phyloP scores from a whole-genome alignment of 2,888 invertebrate species.

The Amblyteles armatorius region DNA sequence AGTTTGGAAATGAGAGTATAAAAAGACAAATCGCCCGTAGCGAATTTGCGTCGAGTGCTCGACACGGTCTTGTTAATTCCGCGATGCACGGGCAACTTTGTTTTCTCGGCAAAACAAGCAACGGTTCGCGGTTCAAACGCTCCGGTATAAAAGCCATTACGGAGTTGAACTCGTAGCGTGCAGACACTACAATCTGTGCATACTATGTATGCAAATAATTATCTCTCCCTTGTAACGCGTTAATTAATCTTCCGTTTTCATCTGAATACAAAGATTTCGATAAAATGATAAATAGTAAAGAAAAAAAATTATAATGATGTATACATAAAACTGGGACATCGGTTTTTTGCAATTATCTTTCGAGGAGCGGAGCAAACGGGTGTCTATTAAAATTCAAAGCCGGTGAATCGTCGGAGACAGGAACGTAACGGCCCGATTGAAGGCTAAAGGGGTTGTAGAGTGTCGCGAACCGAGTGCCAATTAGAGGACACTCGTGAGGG shows the following conservation, averaged over 20 bases:
- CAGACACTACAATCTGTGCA: background rate
- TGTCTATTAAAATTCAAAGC: background rate
- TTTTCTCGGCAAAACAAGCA: background rate
- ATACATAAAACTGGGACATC: background rate
- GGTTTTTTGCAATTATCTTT: background rate
- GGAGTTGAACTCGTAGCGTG: background rate
- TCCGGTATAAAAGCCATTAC: background rate
- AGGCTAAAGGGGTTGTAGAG: background rate
- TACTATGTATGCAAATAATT: background rate
- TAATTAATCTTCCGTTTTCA: too few relatives aligned
- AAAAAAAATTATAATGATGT: too few relatives aligned
- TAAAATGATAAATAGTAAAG: too few relatives aligned
- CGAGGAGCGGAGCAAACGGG: background rate
- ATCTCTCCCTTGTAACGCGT: background rate
- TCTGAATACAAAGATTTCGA: too few relatives aligned
- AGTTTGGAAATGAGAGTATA: background rate
- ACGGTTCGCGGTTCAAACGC: background rate
- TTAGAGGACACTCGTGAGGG: background rate
- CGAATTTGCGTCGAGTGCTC: background rate
- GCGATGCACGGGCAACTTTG: background rate
- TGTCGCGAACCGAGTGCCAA: conserved; percentile 4
- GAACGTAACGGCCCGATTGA: background rate
- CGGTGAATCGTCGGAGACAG: background rate
- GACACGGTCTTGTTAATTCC: background rate
- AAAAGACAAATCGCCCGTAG: background rate